A percentile compares a stretch with the other conserved stretches of the same genome.
Conservation (phyloP, 2,888 invertebrate species). For the Furcula furcula region DNA sequence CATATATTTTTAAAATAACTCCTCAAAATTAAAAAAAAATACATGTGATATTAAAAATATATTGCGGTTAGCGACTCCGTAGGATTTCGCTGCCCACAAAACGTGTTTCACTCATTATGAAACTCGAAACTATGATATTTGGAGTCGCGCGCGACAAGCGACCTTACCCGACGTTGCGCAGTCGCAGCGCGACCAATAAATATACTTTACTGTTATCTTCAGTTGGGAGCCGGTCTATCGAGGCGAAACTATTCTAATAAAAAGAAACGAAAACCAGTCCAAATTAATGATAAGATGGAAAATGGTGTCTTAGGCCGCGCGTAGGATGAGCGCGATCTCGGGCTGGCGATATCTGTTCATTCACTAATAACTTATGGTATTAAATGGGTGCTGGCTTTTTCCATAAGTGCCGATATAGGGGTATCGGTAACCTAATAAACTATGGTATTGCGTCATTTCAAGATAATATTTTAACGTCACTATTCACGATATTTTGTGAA, state of each 20-base stretch:
- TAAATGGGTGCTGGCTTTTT: constrained; percentile 14
- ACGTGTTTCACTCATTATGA: constrained; percentile 77
- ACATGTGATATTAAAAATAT: too few relatives aligned
- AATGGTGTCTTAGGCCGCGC: constrained; percentile 38
- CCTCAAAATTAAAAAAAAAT: too few relatives aligned
- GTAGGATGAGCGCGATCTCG: constrained; percentile 30
- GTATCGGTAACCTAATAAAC: constrained; percentile 1
- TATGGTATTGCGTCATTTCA: background rate
- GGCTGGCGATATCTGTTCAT: constrained; percentile 18
- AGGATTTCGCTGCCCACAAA: constrained; percentile 51
- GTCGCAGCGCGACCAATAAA: constrained; percentile 51
- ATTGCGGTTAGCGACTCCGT: constrained; percentile 55
- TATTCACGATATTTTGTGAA: too few relatives aligned
- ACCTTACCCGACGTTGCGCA: constrained; percentile 63
- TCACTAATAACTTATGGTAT: constrained; percentile 24
- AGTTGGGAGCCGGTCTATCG: constrained; percentile 65
- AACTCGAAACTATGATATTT: constrained; percentile 77
- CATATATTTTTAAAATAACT: too few relatives aligned
- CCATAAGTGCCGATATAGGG: background rate
- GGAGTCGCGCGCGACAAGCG: constrained; percentile 42
- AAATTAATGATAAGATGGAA: constrained; percentile 55
- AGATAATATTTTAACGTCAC: background rate
- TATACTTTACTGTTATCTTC: constrained; percentile 79
- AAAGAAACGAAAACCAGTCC: constrained; percentile 74
- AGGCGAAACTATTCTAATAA: constrained; percentile 78